Evolutionary conservation across 1,140 invertebrate species (phyloP).

Genomic region (Lasioglossum albipes): DNA sequence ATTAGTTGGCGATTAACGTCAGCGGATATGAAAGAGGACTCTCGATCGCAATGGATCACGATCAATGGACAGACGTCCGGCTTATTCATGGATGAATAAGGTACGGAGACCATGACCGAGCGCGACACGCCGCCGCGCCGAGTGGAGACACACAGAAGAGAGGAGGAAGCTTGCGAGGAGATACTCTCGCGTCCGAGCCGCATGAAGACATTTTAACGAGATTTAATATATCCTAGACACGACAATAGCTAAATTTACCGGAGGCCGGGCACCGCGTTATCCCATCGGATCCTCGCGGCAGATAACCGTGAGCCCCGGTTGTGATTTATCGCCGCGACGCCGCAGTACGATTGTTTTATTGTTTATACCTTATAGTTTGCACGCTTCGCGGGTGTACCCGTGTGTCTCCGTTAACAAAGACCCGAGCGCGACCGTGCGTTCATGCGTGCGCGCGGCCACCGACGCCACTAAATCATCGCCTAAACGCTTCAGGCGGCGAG

Average conservation of each 20-base stretch:
- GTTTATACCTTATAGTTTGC: constrained; percentile 66
- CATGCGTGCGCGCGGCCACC: constrained; percentile 16
- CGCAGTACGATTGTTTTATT: constrained; percentile 58
- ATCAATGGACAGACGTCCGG: not conserved
- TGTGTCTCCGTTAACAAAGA: constrained; percentile 55
- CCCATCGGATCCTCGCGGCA: constrained; percentile 37
- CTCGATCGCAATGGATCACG: no score
- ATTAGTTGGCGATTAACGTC: no score
- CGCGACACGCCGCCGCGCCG: not conserved
- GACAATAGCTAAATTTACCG: constrained; percentile 70
- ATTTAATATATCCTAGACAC: constrained; percentile 66
- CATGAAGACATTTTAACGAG: constrained; percentile 64
- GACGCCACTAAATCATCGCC: constrained; percentile 60
- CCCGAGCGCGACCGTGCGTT: constrained; percentile 25
- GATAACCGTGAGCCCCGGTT: constrained; percentile 44
- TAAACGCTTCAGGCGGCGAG: constrained; percentile 53
- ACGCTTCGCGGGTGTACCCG: constrained; percentile 59
- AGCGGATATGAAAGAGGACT: no score
- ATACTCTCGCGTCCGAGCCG: not conserved
- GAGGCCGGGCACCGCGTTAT: constrained; percentile 49
- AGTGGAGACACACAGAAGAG: not conserved
- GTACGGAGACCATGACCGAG: not conserved
- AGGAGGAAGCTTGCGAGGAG: not conserved
- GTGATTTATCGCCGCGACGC: constrained; percentile 58
- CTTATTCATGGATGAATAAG: not conserved